Percentiles rank a stretch among this genome's conserved stretches.
These are phyloP conservation scores for Lasioglossum malachurum DNA, from an alignment of 2,888 invertebrate genomes.

Conservation along the genomic window DNA sequence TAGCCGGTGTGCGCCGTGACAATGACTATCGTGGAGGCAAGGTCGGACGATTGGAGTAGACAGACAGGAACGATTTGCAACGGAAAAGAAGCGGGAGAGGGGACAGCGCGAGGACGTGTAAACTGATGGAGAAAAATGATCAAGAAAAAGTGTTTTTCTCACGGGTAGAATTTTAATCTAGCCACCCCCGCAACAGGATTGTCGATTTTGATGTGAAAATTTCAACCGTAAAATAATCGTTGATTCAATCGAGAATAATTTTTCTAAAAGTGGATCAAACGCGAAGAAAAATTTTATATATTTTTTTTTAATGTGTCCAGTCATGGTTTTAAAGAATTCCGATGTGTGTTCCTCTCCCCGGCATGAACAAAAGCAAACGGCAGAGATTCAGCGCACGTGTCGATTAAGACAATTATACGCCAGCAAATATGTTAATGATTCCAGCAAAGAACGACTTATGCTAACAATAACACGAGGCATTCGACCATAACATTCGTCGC, in stretches of 20 bases:
- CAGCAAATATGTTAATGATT: neutral
- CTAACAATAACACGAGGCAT: neutral
- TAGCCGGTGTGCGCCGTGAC: constrained; percentile 46
- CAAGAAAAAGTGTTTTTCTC: constrained; percentile 27
- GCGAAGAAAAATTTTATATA: no score
- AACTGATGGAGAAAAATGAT: neutral
- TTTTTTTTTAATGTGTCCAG: no score
- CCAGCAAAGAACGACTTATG: neutral
- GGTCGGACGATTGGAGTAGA: constrained; percentile 53
- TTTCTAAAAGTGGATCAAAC: no score
- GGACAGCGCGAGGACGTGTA: constrained; percentile 29
- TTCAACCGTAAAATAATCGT: no score
- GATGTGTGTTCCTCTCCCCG: no score
- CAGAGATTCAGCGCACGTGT: neutral
- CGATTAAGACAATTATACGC: neutral
- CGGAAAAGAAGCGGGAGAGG: neutral
- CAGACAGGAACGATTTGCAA: constrained; percentile 27
- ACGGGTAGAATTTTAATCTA: constrained; percentile 16
- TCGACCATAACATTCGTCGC: neutral
- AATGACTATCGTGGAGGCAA: constrained; percentile 62
- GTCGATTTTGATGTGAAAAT: no score
- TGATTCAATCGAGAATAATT: no score
- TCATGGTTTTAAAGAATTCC: no score
- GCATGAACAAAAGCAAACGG: neutral
- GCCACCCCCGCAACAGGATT: neutral